These are phyloP conservation scores for Calycopis cecrops DNA, from an alignment of 1,140 invertebrate genomes.

Conservation along the genomic window DNA sequence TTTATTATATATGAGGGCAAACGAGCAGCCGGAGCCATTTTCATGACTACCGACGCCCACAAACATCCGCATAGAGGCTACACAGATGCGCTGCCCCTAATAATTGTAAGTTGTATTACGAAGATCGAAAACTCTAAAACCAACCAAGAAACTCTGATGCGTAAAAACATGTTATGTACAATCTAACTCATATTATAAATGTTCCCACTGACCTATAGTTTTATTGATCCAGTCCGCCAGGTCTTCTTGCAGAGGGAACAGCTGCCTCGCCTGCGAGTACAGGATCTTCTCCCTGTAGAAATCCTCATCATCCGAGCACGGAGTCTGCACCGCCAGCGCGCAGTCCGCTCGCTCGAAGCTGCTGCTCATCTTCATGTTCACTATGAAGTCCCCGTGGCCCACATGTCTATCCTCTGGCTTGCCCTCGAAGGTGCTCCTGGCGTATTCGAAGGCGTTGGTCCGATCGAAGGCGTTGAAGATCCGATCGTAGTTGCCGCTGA, in stretches of 20 bases:
- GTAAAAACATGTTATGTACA: too few species aligned
- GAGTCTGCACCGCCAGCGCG: slow-evolving; percentile 72
- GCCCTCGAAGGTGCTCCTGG: slow-evolving; percentile 53
- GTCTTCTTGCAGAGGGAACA: slow-evolving; percentile 89
- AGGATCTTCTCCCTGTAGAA: slow-evolving; percentile 85
- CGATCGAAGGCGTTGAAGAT: slow-evolving; percentile 72
- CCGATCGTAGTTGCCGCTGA: slow-evolving; percentile 70
- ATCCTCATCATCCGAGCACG: slow-evolving; percentile 81
- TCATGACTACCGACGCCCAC: too few species aligned
- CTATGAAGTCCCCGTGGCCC: slow-evolving; percentile 57
- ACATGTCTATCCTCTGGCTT: slow-evolving; percentile 50
- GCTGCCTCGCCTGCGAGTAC: slow-evolving; percentile 84
- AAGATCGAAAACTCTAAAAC: too few species aligned
- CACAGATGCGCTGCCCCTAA: too few species aligned
- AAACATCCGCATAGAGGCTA: too few species aligned
- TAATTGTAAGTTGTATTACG: too few species aligned
- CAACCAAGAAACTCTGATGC: too few species aligned
- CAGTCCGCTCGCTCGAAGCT: slow-evolving; percentile 76
- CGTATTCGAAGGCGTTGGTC: slow-evolving; percentile 70
- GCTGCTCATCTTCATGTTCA: slow-evolving; percentile 67
- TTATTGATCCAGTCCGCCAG: slow-evolving; percentile 92
- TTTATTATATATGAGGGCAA: too few species aligned
- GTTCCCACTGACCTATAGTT: slow-evolving; percentile 81
- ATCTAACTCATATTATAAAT: too few species aligned
- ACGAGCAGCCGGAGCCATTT: too few species aligned